Percentiles rank a stretch among this genome's conserved stretches.
These are phyloP conservation scores for Spinus pinus DNA, from an alignment of 2,797 vertebrate species.

Conservation along the genomic window DNA sequence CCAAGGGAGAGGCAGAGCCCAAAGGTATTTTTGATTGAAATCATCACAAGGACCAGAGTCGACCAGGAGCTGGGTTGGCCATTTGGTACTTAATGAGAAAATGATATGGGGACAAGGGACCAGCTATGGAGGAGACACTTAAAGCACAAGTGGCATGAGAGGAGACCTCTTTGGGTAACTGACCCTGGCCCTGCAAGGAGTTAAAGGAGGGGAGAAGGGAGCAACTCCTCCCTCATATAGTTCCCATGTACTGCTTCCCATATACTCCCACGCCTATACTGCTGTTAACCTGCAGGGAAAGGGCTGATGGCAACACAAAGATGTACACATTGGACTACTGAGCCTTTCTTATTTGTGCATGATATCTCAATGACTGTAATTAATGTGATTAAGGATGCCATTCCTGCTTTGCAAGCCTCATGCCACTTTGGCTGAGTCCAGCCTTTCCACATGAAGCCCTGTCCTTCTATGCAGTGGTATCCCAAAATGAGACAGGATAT, in stretches of 20 bases:
- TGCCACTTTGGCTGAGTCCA: not conserved
- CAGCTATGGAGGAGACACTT: not conserved
- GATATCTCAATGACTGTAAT: not conserved
- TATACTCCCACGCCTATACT: no score
- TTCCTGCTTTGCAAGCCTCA: not conserved
- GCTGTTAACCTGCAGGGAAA: not conserved
- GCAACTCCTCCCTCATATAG: not conserved
- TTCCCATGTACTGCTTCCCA: no score
- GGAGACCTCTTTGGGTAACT: not conserved
- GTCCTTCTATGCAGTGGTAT: not conserved
- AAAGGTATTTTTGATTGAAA: not conserved
- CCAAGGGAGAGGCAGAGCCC: not conserved
- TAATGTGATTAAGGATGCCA: not conserved
- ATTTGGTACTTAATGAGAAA: not conserved
- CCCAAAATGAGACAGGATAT: not conserved
- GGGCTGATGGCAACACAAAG: not conserved
- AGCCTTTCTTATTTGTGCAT: not conserved
- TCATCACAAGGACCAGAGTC: not conserved
- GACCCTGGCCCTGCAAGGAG: not conserved
- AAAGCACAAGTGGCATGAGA: rapidly evolving
- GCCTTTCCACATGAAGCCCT: not conserved
- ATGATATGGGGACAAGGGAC: not conserved
- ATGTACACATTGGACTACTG: no score
- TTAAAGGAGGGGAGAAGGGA: not conserved
- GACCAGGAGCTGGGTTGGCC: not conserved